Base-by-base conservation (phyloP, 2,797 vertebrate species). In the Micrastur ruficollis region DNA sequence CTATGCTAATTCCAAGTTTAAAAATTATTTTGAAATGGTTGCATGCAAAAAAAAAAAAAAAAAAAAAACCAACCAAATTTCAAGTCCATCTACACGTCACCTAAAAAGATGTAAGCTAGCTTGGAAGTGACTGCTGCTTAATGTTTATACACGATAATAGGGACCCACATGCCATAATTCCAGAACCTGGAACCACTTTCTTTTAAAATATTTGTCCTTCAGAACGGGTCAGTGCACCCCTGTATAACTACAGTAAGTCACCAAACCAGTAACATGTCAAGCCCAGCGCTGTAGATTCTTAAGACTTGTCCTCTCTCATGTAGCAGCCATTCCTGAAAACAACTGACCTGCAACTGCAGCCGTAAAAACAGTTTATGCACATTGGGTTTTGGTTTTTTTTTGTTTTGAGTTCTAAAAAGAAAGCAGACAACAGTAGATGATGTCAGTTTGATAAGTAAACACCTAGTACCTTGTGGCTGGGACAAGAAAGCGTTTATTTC, bases 81-180 rank as follows among this genome's bases (percentile, higher is more conserved):
- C 46, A 53, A 68, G 58, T 75, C 46, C 42, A 50, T 42, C 10
- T 66, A 58, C 5, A 5, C 2, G 31, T 42, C 12, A 32, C 29
- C 26, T 17, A 29, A 29, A 44, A 82, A 72, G 42, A 50, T 25
- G 46, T 1, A 29, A 80, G 38, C 16, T 70, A 26, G 13, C 16
- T 68, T 90, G 31, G 38, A 73, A 80, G 8, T 38, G 66, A 68
- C 8, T 58, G 44, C 21, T 82, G 17, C 15, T 38, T 59, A 46
- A 73, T 32, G 5, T 80, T 73, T 67, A 36, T 18, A 59, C 12
- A 59, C 72, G 17, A 53, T 22, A 16, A 16, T 53, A 73, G 27
- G 11, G 15, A 55, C 32, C 3, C 32, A 32, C 20, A 10, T 1
- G 0, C 82, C 2, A 0, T 53, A 44, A 72, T 73, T 85, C 32